These are phyloP conservation scores for Trichogramma dendrolimi DNA, from an alignment of 2,888 invertebrate species.

Conservation along the genomic window DNA sequence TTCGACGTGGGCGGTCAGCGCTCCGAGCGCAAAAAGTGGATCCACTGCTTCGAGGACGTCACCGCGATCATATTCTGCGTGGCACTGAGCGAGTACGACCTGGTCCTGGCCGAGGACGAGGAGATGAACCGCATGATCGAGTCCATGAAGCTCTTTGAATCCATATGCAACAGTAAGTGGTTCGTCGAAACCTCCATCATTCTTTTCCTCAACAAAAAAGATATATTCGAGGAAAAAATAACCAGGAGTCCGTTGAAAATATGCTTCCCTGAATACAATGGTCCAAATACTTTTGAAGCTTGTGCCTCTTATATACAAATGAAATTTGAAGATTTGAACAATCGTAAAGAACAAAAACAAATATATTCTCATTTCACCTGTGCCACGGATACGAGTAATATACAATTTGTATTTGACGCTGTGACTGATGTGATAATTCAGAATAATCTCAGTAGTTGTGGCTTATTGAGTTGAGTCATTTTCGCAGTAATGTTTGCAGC, in stretches of 20 bases:
- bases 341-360: conserved; percentile 83
- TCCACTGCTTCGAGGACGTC: conserved; percentile 90
- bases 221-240: conserved; percentile 86
- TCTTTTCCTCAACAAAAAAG: conserved; percentile 86
- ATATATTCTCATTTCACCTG: conserved; percentile 89
- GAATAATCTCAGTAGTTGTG: conserved; percentile 85
- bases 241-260: conserved; percentile 75
- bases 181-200: conserved; percentile 88
- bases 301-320: conserved; percentile 82
- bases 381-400: conserved; percentile 85
- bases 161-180: conserved; percentile 92
- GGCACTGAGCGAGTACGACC: conserved; percentile 82
- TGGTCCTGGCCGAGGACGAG: conserved; percentile 81
- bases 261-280: conserved; percentile 86
- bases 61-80: conserved; percentile 91
- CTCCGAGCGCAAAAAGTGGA: conserved; percentile 93
- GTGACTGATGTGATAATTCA: conserved; percentile 90
- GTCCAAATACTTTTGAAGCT: conserved; percentile 79
- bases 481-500: too few species aligned
- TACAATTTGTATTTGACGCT: conserved; percentile 87
- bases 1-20: conserved; percentile 91
- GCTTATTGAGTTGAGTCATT: conserved; percentile 58
- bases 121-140: conserved; percentile 91
- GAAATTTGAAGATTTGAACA: conserved; percentile 87
- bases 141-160: conserved; percentile 86